Evolutionary conservation across 2,888 invertebrate genomes (phyloP).

Genomic region (Halictus ligatus): DNA sequence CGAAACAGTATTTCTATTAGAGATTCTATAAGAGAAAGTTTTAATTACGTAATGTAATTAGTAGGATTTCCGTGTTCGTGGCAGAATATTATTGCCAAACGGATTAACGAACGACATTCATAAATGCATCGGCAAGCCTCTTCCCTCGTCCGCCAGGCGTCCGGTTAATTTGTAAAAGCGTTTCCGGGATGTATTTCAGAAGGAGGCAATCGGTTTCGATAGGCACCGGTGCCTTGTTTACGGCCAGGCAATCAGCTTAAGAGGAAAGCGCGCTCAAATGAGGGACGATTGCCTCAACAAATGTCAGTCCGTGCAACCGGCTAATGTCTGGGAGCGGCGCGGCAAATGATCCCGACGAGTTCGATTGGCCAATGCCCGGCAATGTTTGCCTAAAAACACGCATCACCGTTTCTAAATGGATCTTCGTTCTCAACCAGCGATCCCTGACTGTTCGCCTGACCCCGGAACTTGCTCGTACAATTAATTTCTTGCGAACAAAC

Average conservation of each 20-base stretch:
- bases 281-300: conserved; percentile 57
- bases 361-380: conserved; percentile 21
- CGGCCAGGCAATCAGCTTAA: conserved; percentile 57
- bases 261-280: conserved; percentile 61
- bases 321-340: conserved; percentile 48
- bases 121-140: background rate
- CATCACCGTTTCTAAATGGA: background rate
- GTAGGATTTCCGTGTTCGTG: too few species aligned
- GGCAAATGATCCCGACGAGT: conserved; percentile 27
- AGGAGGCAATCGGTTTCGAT: conserved; percentile 45
- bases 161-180: conserved; percentile 24
- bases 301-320: conserved; percentile 49
- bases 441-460: background rate
- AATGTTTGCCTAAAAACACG: conserved; percentile 16
- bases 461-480: background rate
- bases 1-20: too few species aligned
- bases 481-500: background rate
- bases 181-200: conserved; percentile 37
- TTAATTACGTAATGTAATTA: too few species aligned
- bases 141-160: background rate
- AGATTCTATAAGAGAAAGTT: too few species aligned
- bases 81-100: background rate
- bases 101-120: background rate
- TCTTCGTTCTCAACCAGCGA: background rate
- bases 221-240: conserved; percentile 49